Evolutionary conservation across 2,113 vertebrate genomes (phyloP), one percentile per base, ranked within the genome.

Genomic region (Cyphomyrus discorhynchus): DNA sequence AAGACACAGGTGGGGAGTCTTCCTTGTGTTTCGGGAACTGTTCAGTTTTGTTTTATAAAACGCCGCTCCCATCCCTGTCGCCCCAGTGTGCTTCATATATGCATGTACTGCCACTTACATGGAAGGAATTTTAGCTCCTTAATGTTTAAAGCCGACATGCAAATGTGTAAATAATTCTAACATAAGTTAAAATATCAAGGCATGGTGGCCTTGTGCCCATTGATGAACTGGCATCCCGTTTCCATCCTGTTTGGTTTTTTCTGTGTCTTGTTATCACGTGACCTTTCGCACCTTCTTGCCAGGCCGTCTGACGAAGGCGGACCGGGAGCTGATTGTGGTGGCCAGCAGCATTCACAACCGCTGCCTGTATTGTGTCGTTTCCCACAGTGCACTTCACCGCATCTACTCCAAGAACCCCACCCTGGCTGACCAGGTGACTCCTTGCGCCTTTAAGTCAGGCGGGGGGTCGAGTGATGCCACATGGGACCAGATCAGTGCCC

Each of bases 261-360:
- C 39, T 46, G 83, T 2, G 3, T 42, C 39, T 24, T 15, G 70
- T 91, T 21, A 2, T 19, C 11, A 42, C 2, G 2, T 66, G 21
- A n/a, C 19, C n/a, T 88, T 15, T 21, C 19, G 24, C 3, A 90
- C 87, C 85, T 91, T 86, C 90, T 52, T 92, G 47, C 80, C 87
- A 97, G 97, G 96, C 3, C 85, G 92, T 35, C 93, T 98, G 89
- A 97, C 95, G 50, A 97, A 97, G 91, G 96, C 97, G 2, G 97
- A 97, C 74, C 96, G 96, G 53, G 97, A 97, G 90, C 94, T 98
- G 88, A 97, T 98, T 19, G 95, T 98, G 2, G 95, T 97, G 83
- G 97, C 96, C 58, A 98, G 96, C 10, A 97, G 97, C 89, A 91
- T 90, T 58, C 93, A 95, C 91, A 97, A 97, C 86, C 95, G 94